Evolutionary conservation across 2,888 invertebrate genomes (phyloP), one percentile per base, ranked within the genome.

Genomic region (Drosophila heteroneura): DNA sequence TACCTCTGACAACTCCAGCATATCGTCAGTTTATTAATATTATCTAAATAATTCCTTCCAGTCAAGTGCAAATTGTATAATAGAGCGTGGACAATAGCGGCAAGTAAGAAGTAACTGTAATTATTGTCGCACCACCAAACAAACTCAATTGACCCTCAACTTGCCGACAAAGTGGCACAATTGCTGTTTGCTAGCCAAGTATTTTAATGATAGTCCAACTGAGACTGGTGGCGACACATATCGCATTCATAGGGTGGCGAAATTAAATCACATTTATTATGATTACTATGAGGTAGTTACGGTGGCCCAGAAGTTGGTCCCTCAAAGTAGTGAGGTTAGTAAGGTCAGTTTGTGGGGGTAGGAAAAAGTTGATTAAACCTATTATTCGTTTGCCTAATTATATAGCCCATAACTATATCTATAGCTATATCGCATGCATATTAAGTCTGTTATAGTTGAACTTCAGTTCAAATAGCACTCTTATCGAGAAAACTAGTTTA

Each of bases 1-100:
- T 26, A 39, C 9, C 39, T 39, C 10, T 30, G 16, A 7, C 26
- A 16, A 16, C 30, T 39, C 7, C 5, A 39, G 5, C 28, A n/a
- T 19, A 52, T 37, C 65, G 62, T 73, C 82, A 78, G 75, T 58
- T 82, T 70, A 82, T 85, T 74, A 73, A 70, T 76, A 81, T 81
- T 70, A 78, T 76, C 61, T 59, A 70, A 60, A 79, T 63, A 66
- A 54, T 77, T 80, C 65, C 62, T 35, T 54, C 54, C 35, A 44
- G 59, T 30, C 71, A 70, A 66, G 70, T 65, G 68, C 60, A 82
- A 86, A 79, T 85, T 73, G 68, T 78, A 82, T 82, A 80, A 80
- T 77, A 59, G 68, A 62, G 12, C 54, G 59, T 71, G 70, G 59
- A 63, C 68, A 82, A 77, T 70, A 60, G 60, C 39, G 49, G 14